Evolutionary conservation across 2,888 invertebrate genomes (phyloP).

Genomic region (Polymixis flavicincta): DNA sequence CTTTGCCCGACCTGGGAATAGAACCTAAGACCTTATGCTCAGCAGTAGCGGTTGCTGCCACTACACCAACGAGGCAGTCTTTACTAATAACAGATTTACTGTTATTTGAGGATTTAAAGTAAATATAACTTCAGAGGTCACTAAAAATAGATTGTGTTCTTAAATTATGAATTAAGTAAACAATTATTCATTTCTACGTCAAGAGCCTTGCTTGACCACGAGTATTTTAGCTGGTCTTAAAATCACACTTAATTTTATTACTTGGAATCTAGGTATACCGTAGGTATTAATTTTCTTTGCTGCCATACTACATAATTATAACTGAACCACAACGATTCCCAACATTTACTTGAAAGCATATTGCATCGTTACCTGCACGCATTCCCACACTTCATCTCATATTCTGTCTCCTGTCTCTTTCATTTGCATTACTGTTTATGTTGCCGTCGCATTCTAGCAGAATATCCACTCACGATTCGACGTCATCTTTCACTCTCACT

Average conservation of each 20-base stretch:
- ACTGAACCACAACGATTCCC: constrained; percentile 65
- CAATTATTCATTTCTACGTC: background rate
- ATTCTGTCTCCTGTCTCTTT: constrained; percentile 68
- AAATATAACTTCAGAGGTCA: background rate
- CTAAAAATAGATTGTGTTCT: background rate
- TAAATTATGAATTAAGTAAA: background rate
- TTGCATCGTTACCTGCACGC: constrained; percentile 85
- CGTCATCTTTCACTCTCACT: constrained; percentile 90
- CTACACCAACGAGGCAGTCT: too few species aligned
- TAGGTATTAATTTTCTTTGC: background rate
- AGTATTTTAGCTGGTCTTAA: background rate
- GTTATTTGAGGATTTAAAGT: background rate
- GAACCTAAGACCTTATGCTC: too few species aligned
- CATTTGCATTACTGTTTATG: constrained; percentile 57
- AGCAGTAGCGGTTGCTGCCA: too few species aligned
- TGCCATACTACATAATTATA: background rate
- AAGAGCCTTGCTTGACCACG: constrained; percentile 14
- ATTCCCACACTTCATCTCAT: constrained; percentile 84
- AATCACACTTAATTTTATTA: constrained; percentile 7
- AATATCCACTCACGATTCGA: constrained; percentile 78
- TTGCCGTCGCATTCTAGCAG: constrained; percentile 67
- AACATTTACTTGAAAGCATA: constrained; percentile 70
- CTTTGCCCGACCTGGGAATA: too few species aligned
- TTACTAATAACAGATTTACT: too few species aligned
- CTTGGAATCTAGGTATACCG: background rate